Percentiles rank a stretch among this genome's conserved stretches.
These are phyloP conservation scores for Antheraea yamamai DNA, from an alignment of 2,888 invertebrate species.

Conservation along the genomic window DNA sequence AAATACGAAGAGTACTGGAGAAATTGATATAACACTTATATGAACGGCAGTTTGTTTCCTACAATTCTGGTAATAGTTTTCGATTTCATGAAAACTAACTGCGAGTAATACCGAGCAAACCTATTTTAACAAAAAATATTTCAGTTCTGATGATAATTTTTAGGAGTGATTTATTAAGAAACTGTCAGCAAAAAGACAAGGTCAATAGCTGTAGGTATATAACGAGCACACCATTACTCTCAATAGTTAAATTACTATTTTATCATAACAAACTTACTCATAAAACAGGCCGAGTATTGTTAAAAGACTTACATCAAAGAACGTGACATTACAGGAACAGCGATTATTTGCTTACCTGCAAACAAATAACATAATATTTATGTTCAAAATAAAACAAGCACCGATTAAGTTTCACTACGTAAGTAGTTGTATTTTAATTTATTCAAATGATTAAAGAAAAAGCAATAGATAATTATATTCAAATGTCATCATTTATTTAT, in stretches of 20 bases:
- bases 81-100: not conserved
- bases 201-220: not conserved
- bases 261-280: not conserved
- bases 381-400: slow-evolving; percentile 4
- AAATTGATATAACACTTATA: not conserved
- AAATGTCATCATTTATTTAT: slow-evolving; percentile 25
- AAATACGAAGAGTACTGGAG: not conserved
- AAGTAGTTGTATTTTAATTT: slow-evolving; percentile 15
- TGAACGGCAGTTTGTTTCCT: not conserved
- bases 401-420: not conserved
- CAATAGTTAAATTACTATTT: slow-evolving; percentile 8
- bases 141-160: too few relatives aligned
- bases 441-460: slow-evolving; percentile 26
- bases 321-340: not conserved
- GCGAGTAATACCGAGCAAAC: too few relatives aligned
- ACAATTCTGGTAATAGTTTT: not conserved
- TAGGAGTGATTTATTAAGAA: too few relatives aligned
- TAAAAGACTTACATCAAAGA: slow-evolving; percentile 1
- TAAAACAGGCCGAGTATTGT: not conserved
- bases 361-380: slow-evolving; percentile 32
- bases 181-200: too few relatives aligned
- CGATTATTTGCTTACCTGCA: slow-evolving; percentile 52
- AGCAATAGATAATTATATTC: slow-evolving; percentile 23
- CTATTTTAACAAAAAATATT: too few relatives aligned
- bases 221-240: not conserved